A percentile compares a stretch with the other conserved stretches of the same genome.
Evolutionary conservation across 2,113 vertebrate species (phyloP).

Genomic region (Cnemophilus loriae): DNA sequence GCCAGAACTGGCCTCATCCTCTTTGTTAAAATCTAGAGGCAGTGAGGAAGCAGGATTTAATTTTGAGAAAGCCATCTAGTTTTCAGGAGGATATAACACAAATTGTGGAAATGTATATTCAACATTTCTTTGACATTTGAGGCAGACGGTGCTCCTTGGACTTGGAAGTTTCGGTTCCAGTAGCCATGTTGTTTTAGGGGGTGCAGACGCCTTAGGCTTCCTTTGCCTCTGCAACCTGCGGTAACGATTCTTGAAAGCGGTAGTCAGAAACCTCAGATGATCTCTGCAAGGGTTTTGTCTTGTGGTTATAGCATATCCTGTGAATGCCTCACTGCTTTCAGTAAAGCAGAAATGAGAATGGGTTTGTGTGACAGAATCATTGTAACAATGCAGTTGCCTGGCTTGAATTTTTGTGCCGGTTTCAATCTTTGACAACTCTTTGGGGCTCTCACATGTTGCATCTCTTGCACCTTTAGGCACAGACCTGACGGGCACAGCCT

Average conservation of each 20-base stretch:
- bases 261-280: not conserved
- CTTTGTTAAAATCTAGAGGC: not conserved
- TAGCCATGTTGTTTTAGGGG: not conserved
- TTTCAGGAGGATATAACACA: not conserved
- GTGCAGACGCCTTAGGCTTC: not conserved
- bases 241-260: too few relatives aligned
- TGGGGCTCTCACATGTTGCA: not conserved
- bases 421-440: not conserved
- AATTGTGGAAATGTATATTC: not conserved
- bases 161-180: not conserved
- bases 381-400: accelerated
- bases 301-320: not conserved
- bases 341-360: not conserved
- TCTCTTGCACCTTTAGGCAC: not conserved
- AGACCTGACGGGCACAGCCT: not conserved
- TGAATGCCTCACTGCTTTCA: accelerated
- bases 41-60: not conserved
- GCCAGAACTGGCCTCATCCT: accelerated
- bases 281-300: not conserved
- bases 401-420: accelerated
- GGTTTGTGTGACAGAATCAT: accelerated
- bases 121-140: not conserved
- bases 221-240: not conserved
- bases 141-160: not conserved
- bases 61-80: not conserved